Conservation (phyloP, 1,140 invertebrate species). For the Zaprionus lachaisei region DNA sequence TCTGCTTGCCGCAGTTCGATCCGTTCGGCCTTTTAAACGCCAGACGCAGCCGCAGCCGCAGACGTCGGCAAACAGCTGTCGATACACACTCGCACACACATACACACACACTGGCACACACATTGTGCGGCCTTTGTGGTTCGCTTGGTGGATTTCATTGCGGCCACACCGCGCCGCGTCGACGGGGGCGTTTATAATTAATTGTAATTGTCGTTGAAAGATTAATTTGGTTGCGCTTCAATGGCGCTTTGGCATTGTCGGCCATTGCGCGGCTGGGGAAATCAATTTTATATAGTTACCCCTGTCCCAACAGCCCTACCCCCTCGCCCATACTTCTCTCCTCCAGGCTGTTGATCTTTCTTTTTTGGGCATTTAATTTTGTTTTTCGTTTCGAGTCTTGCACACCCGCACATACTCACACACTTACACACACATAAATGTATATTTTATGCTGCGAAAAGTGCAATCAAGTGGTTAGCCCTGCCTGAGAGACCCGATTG, state of each 20-base stretch:
- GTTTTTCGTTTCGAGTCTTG: slow-evolving; percentile 23
- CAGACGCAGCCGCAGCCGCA: slow-evolving; percentile 59
- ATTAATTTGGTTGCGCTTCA: slow-evolving; percentile 83
- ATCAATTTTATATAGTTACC: slow-evolving; percentile 80
- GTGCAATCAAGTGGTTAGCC: slow-evolving; percentile 78
- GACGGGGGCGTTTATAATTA: slow-evolving; percentile 81
- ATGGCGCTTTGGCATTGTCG: slow-evolving; percentile 78
- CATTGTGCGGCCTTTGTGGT: slow-evolving; percentile 57
- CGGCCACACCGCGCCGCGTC: slow-evolving; percentile 31
- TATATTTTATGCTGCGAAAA: slow-evolving; percentile 82
- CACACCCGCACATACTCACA: slow-evolving; percentile 4
- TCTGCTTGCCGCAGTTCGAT: slow-evolving; percentile 8
- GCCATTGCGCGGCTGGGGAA: slow-evolving; percentile 74
- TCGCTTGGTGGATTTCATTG: slow-evolving; percentile 52
- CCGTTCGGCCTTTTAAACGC: slow-evolving; percentile 46
- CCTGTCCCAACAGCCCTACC: not conserved
- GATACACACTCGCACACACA: slow-evolving; percentile 47
- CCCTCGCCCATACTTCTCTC: not conserved
- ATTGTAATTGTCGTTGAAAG: slow-evolving; percentile 83
- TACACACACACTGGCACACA: not conserved
- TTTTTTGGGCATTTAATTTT: slow-evolving; percentile 26
- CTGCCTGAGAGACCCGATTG: slow-evolving; percentile 43
- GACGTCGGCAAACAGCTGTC: slow-evolving; percentile 65
- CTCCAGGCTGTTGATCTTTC: slow-evolving; percentile 4
- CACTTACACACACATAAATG: slow-evolving; percentile 59